Conservation (phyloP, 2,113 vertebrate genomes). For the Spermophilus dauricus region DNA sequence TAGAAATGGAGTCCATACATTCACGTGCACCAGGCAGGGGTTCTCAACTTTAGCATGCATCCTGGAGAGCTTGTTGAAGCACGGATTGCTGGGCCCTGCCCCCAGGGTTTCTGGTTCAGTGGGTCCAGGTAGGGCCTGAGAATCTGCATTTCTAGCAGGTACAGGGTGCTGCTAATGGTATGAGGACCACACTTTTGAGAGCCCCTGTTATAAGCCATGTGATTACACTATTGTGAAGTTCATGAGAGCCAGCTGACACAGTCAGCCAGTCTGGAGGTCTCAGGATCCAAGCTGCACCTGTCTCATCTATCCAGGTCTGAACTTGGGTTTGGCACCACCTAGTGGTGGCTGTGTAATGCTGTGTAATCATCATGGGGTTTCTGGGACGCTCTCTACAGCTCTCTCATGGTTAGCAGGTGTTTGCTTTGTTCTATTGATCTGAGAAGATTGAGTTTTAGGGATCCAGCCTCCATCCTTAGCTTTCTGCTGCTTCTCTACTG, state of each 20-base stretch:
- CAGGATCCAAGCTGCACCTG: not conserved
- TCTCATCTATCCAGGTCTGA: not conserved
- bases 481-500: not conserved
- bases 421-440: slow-evolving; percentile 14
- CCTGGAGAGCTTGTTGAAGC: not conserved
- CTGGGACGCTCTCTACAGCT: not conserved
- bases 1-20: not conserved
- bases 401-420: not conserved
- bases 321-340: slow-evolving; percentile 20
- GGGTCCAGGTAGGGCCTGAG: not conserved
- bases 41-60: not conserved
- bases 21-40: not conserved
- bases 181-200: not conserved
- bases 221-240: not conserved
- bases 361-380: not conserved
- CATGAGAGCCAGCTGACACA: not conserved
- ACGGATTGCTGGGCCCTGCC: not conserved
- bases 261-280: not conserved
- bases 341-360: not conserved
- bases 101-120: not conserved
- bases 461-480: not conserved
- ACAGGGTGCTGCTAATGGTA: not conserved
- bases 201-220: not conserved
- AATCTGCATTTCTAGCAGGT: not conserved
- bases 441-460: not conserved